phyloP scores from a whole-genome alignment of 2,797 vertebrate genomes.

The Channallabes apus region DNA sequence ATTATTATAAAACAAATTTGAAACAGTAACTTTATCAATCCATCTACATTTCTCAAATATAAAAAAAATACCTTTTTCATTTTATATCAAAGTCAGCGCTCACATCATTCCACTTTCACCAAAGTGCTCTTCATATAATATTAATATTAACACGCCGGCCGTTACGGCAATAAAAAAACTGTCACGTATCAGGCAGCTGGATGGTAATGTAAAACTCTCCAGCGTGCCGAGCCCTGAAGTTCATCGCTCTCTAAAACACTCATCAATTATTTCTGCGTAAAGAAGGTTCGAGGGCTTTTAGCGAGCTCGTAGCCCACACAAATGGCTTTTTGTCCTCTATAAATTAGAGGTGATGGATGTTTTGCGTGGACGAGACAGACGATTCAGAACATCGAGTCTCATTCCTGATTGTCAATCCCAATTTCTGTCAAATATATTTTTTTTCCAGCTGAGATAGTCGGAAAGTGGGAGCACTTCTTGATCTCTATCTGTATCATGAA shows the following conservation, averaged over 20 bases:
- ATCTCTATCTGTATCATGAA: slow-evolving; percentile 71
- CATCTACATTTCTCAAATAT: neutral
- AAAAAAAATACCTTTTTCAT: neutral
- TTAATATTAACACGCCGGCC: neutral
- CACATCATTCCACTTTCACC: neutral
- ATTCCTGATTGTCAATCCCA: slow-evolving; percentile 65
- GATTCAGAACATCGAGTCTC: slow-evolving; percentile 22
- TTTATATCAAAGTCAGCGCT: neutral
- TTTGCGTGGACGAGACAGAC: slow-evolving; percentile 54
- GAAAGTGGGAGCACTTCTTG: slow-evolving; percentile 61
- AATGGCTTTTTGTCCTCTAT: slow-evolving; percentile 12
- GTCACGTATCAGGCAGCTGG: neutral
- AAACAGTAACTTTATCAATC: neutral
- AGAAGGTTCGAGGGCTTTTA: slow-evolving; percentile 35
- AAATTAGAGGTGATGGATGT: slow-evolving; percentile 40
- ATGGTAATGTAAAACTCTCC: neutral
- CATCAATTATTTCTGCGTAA: slow-evolving; percentile 16
- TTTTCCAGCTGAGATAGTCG: slow-evolving; percentile 54
- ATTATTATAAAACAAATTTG: neutral
- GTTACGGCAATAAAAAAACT: neutral
- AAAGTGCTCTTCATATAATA: neutral
- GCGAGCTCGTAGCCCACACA: slow-evolving; percentile 5
- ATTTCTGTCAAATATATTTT: slow-evolving; percentile 67
- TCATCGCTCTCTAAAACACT: slow-evolving; percentile 44
- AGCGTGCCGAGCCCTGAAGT: slow-evolving; percentile 14